A percentile compares a stretch with the other conserved stretches of the same genome.
Conservation (phyloP, 2,888 invertebrate genomes). For the Acrobasis suavella region DNA sequence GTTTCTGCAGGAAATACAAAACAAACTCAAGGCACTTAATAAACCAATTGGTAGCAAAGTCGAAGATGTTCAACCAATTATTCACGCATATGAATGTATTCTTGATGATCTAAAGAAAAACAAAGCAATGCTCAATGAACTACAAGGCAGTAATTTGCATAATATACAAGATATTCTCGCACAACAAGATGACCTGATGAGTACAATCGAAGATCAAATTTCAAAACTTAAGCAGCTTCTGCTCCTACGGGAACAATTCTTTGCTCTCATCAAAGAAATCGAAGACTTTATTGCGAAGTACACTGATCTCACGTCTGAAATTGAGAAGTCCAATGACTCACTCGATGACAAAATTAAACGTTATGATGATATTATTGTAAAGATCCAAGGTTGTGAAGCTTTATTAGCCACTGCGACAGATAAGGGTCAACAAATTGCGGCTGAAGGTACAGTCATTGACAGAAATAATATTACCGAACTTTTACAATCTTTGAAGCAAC, state of each 20-base stretch:
- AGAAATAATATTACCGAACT: conserved; percentile 94
- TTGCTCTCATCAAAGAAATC: conserved; percentile 92
- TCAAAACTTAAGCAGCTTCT: conserved; percentile 90
- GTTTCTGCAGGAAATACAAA: conserved; percentile 91
- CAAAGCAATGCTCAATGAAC: conserved; percentile 88
- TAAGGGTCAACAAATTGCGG: conserved; percentile 95
- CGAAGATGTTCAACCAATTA: conserved; percentile 93
- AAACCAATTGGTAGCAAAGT: conserved; percentile 93
- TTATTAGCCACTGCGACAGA: conserved; percentile 92
- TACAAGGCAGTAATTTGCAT: conserved; percentile 89
- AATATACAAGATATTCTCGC: conserved; percentile 90
- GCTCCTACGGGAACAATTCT: conserved; percentile 92
- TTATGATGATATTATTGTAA: conserved; percentile 92
- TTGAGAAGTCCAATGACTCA: conserved; percentile 91
- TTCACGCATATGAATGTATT: conserved; percentile 90
- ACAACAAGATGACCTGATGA: conserved; percentile 93
- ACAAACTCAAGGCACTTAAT: conserved; percentile 90
- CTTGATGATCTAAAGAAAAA: conserved; percentile 89
- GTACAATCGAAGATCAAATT: conserved; percentile 92
- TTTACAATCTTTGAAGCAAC: conserved; percentile 92
- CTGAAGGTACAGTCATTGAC: conserved; percentile 93
- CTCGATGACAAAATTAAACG: conserved; percentile 93
- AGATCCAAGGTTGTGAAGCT: conserved; percentile 95
- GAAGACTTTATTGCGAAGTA: conserved; percentile 93
- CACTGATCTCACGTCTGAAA: conserved; percentile 91